Evolutionary conservation across 2,888 invertebrate genomes (phyloP).

Genomic region (Plutella xylostella): DNA sequence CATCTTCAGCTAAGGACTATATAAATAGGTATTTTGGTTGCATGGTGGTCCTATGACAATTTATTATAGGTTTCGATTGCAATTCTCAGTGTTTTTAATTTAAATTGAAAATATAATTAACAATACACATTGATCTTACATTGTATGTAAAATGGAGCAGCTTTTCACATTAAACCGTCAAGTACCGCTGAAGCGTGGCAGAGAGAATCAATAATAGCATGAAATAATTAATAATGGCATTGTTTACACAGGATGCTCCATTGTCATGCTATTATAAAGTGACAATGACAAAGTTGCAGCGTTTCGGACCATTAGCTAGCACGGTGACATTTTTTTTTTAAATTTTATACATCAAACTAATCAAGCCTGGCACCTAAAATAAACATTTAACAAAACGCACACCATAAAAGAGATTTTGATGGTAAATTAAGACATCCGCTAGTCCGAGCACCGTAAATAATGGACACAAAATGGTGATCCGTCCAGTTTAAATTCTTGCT

Average conservation of each 20-base stretch:
- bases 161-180: too few relatives aligned
- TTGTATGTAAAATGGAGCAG: too few relatives aligned
- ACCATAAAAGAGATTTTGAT: slow-evolving; percentile 32
- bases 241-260: slow-evolving; percentile 22
- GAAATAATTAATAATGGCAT: slow-evolving; percentile 7
- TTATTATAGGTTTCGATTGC: too few relatives aligned
- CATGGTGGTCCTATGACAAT: too few relatives aligned
- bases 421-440: slow-evolving; percentile 38
- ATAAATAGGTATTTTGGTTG: too few relatives aligned
- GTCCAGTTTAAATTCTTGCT: background rate
- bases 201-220: slow-evolving; percentile 2
- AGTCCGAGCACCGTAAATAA: slow-evolving; percentile 23
- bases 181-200: background rate
- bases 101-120: too few relatives aligned
- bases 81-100: too few relatives aligned
- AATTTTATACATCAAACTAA: slow-evolving; percentile 35
- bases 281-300: slow-evolving; percentile 20
- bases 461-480: slow-evolving; percentile 15
- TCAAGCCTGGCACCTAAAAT: slow-evolving; percentile 41
- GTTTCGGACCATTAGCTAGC: slow-evolving; percentile 30
- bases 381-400: slow-evolving; percentile 30
- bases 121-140: too few relatives aligned
- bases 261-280: slow-evolving; percentile 22
- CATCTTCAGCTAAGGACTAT: too few relatives aligned
- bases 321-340: slow-evolving; percentile 18